Evolutionary conservation across 2,797 vertebrate species (phyloP), one percentile per base, ranked within the genome.

Genomic region (Pelobates cultripes): DNA sequence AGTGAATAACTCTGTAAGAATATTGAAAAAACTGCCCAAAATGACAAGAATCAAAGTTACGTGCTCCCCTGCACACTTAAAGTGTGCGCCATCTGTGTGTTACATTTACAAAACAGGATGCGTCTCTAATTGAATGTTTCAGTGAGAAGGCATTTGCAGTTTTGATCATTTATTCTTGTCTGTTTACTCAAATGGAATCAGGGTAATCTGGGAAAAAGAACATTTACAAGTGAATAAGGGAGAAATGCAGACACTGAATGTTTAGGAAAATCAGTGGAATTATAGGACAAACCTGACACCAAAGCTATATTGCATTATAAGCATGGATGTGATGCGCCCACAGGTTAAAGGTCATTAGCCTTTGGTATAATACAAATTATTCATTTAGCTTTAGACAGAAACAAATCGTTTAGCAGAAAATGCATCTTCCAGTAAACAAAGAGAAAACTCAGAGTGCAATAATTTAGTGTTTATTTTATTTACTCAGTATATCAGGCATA

Each of bases 101-200:
- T 67, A 51, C 67, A 75, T 70, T 78, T 74, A 79, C 68, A 42
- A 60, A n/a, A 42, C 72, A 72, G n/a, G 80, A 79, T 77, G 73
- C 42, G 43, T 72, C 47, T 57, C 53, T 79, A 77, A 85, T 78
- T 55, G 83, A 75, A 75, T 77, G 78, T 71, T 83, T 80, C 69
- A 71, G 77, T 60, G 28, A 60, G 79, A 45, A 75, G 77, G 73
- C 73, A 75, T 63, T 73, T 84, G 82, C 77, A 70, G 75, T 63
- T 83, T 43, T 81, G 74, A 67, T 76, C 55, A 72, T 77, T 77
- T 67, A 75, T 68, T 85, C 73, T 67, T 75, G 72, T 78, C 66
- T 77, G 72, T 66, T 81, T 83, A 73, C 80, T 76, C 69, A 60
- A 40, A 76, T 71, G 71, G 71, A 78, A 73, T 68, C 75, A 5